Conservation (phyloP, 1,140 invertebrate genomes). For the Hyles vespertilio region DNA sequence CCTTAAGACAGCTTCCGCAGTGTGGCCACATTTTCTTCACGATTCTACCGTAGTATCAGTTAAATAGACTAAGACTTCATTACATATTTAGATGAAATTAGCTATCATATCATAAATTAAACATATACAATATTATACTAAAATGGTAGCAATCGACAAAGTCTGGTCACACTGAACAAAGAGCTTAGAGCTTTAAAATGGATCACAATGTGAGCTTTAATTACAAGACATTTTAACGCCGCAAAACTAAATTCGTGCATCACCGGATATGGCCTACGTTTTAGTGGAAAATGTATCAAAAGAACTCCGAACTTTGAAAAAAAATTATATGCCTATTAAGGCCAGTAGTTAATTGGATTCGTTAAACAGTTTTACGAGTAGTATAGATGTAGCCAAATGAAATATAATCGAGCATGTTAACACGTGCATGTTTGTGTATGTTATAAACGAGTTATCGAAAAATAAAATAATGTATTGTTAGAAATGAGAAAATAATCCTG, state of each 20-base stretch:
- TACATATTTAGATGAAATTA: conserved; percentile 13
- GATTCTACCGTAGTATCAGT: not conserved
- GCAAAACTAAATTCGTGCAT: conserved; percentile 3
- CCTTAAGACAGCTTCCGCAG: conserved; percentile 27
- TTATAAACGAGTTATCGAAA: conserved; percentile 64
- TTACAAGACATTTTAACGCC: conserved; percentile 17
- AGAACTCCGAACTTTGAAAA: conserved; percentile 35
- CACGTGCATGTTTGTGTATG: conserved; percentile 61
- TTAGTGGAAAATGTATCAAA: conserved; percentile 57
- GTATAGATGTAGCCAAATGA: conserved; percentile 64
- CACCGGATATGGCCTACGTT: conserved; percentile 42
- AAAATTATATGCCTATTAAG: conserved; percentile 45
- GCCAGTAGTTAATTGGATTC: conserved; percentile 58
- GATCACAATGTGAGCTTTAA: conserved; percentile 66
- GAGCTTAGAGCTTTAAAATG: conserved; percentile 60
- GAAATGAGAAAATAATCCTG: conserved; percentile 56
- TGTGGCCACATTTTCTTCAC: conserved; percentile 14
- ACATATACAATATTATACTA: conserved; percentile 4
- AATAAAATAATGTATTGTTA: conserved; percentile 56
- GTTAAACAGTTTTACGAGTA: conserved; percentile 63
- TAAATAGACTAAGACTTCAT: conserved; percentile 6
- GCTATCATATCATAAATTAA: not conserved
- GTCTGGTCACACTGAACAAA: conserved; percentile 19
- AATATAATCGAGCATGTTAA: conserved; percentile 55
- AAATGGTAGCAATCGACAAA: conserved; percentile 5